These are phyloP conservation scores for Harpegnathos saltator DNA, from an alignment of 1,140 invertebrate species.

Conservation along the genomic window DNA sequence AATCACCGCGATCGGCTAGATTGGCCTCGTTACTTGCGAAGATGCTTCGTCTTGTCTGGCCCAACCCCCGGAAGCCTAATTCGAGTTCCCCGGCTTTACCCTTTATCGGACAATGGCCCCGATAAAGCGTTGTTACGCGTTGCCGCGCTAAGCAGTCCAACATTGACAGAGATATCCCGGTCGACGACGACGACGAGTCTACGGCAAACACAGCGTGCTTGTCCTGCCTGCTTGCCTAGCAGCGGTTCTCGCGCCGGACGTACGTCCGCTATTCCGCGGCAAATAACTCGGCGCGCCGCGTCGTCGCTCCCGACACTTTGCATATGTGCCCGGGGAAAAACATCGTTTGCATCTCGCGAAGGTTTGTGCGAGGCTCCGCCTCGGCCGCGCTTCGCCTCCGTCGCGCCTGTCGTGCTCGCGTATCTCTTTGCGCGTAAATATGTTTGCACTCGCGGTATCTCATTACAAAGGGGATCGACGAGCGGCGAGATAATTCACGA, in stretches of 20 bases:
- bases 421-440: constrained; percentile 33
- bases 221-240: neutral
- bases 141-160: too few relatives aligned
- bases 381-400: too few relatives aligned
- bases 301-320: constrained; percentile 14
- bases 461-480: neutral
- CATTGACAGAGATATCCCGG: neutral
- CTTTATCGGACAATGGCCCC: too few relatives aligned
- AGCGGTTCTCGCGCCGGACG: neutral
- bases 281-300: constrained; percentile 16
- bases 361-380: too few relatives aligned
- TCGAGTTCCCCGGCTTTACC: too few relatives aligned
- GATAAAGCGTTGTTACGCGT: too few relatives aligned
- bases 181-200: too few relatives aligned
- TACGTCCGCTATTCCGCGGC: constrained; percentile 15
- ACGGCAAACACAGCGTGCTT: constrained; percentile 27
- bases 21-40: too few relatives aligned
- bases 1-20: too few relatives aligned
- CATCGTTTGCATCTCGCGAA: constrained; percentile 36
- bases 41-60: too few relatives aligned
- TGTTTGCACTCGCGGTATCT: constrained; percentile 37
- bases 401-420: neutral
- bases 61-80: too few relatives aligned
- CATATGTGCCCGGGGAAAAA: constrained; percentile 30
- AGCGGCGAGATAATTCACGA: constrained; percentile 39